Base-by-base conservation (phyloP, 92 coral and sea anemone species). In the Ricordea florida region DNA sequence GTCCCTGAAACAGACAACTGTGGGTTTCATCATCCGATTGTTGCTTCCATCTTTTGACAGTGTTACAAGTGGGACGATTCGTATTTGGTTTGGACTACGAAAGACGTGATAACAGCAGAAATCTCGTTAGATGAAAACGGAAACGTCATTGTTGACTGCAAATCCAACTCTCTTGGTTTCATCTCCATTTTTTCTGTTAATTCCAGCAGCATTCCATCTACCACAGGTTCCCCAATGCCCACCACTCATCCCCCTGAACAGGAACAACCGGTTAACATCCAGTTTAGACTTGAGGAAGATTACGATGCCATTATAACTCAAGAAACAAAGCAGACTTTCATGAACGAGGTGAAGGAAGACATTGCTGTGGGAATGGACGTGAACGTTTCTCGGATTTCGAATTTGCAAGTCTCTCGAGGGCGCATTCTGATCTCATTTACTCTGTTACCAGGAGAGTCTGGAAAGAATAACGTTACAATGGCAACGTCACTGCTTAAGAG, bases 341-440 rank as follows among this genome's bases (percentile, higher is more conserved):
- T 32, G 10, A 25, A 32, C 33, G 16, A 21, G 3, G 10, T 93
- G 9, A 48, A 6, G 0, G 18, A 29, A 28, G 38, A 53, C 26
- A 59, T 87, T 10, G 81, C 89, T 2, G 66, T 43, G 3, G 63
- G 17, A 16, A 92, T 93, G 26, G 49, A 31, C 7, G 72, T 93
- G 64, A 27, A 38, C 20, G 22, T 24, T 22, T 65, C 84, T 27
- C 86, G 96, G 22, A 79, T 93, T 4, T 21, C 42, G n/a, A 43
- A 80, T 26, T 42, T 86, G 43, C 24, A 55, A 29, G 74, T 81
- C 49, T 15, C 59, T 28, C 51, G 42, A 44, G 98, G 98, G 14
- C 89, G 98, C 60, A 89, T 93, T 16, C 45, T 90, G 25, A 93
- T 93, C 10, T 59, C 90, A 11, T 89, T 93, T 55, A 53, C 70